Conservation (phyloP, 2,888 invertebrate species). For the Ephialtes manifestator region DNA sequence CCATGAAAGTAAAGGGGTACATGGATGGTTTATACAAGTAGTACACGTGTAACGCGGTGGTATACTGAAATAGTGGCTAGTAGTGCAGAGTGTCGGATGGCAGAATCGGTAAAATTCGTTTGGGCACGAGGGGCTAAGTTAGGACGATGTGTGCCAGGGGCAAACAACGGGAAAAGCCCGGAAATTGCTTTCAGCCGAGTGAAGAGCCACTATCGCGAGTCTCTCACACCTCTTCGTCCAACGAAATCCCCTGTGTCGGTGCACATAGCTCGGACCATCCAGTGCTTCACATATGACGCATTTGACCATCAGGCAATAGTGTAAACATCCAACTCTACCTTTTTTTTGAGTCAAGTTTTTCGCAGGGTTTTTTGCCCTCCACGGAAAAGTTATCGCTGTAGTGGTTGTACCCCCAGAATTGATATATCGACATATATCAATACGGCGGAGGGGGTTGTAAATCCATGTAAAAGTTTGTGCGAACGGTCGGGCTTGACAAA, state of each 20-base stretch:
- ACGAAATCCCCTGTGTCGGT: constrained; percentile 25
- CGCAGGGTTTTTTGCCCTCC: background rate
- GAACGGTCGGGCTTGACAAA: background rate
- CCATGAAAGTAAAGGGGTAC: constrained; percentile 12
- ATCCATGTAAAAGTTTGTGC: background rate
- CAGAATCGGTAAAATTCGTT: constrained; percentile 69
- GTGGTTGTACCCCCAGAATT: background rate
- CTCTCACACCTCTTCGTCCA: constrained; percentile 45
- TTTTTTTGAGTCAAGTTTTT: constrained; percentile 19
- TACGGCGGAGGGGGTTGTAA: no score
- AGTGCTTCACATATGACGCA: constrained; percentile 53
- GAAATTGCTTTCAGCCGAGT: constrained; percentile 76
- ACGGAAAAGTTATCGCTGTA: constrained; percentile 7
- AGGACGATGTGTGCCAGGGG: constrained; percentile 60
- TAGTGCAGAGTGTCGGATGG: constrained; percentile 59
- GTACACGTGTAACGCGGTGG: constrained; percentile 60
- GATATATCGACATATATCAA: background rate
- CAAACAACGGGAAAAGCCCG: constrained; percentile 72
- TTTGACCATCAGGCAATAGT: constrained; percentile 54
- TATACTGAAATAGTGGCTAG: constrained; percentile 18
- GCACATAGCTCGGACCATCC: constrained; percentile 23
- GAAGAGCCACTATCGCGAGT: constrained; percentile 68
- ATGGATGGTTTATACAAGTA: constrained; percentile 48
- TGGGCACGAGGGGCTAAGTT: constrained; percentile 57
- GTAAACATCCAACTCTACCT: constrained; percentile 51